These are phyloP conservation scores for Zaprionus vittiger DNA, from an alignment of 1,140 invertebrate genomes.

Conservation along the genomic window DNA sequence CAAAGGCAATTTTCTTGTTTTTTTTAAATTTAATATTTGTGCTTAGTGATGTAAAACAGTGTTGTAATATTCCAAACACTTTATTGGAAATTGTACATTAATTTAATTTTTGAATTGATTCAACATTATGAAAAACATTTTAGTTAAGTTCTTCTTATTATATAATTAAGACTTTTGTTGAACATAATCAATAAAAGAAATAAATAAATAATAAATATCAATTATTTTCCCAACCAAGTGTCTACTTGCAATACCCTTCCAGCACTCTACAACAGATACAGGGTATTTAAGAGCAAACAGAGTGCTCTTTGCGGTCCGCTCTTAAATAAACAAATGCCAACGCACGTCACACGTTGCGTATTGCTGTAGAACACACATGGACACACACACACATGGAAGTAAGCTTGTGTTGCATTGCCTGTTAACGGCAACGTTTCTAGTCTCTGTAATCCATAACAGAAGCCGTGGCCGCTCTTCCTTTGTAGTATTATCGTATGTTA, in stretches of 20 bases:
- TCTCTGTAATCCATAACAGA: conserved; percentile 24
- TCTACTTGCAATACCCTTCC: not conserved
- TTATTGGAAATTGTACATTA: no score
- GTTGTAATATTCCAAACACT: no score
- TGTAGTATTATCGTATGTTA: conserved; percentile 13
- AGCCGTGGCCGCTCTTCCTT: conserved; percentile 2
- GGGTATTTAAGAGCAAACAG: conserved; percentile 36
- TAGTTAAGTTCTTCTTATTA: no score
- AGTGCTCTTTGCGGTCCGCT: conserved; percentile 17
- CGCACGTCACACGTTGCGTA: not conserved
- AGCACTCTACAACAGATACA: not conserved
- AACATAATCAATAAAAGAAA: not conserved
- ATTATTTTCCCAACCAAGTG: not conserved
- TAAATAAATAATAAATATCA: not conserved
- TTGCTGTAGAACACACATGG: not conserved
- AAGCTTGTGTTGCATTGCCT: not conserved
- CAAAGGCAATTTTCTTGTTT: no score
- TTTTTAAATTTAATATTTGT: no score
- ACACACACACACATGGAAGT: not conserved
- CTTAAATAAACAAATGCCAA: conserved; percentile 56
- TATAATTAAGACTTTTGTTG: no score
- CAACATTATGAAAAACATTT: no score
- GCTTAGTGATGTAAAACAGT: no score
- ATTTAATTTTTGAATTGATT: no score
- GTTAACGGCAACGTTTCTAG: conserved; percentile 10